A percentile compares a stretch with the other conserved stretches of the same genome.
Conservation (phyloP, 2,113 vertebrate species). For the Cranoglanis bouderius region DNA sequence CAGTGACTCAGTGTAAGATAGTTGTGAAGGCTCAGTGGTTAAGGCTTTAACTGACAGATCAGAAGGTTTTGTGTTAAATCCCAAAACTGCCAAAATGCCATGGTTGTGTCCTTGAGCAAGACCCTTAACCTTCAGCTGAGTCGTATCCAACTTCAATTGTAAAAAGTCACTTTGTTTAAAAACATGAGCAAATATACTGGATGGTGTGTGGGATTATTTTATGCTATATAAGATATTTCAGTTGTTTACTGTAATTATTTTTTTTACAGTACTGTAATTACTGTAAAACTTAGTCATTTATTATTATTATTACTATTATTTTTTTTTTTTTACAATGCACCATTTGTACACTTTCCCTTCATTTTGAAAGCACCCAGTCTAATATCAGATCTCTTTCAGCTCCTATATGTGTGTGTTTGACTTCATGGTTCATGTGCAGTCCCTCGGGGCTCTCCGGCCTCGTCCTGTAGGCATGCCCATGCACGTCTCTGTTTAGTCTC, state of each 20-base stretch:
- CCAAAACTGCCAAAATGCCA: background rate
- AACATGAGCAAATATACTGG: background rate
- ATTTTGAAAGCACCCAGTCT: background rate
- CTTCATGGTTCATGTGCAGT: conserved; percentile 24
- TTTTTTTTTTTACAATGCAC: background rate
- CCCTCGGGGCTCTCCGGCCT: conserved; percentile 32
- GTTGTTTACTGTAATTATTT: background rate
- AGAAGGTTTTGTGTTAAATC: background rate
- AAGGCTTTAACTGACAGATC: background rate
- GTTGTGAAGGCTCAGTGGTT: background rate
- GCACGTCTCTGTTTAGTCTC: conserved; percentile 48
- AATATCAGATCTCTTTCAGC: conserved; percentile 27
- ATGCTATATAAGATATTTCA: background rate
- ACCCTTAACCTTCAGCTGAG: background rate
- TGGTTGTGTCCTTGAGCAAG: background rate
- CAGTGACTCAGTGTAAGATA: background rate
- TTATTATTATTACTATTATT: background rate
- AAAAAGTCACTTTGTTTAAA: background rate
- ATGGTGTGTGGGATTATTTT: background rate
- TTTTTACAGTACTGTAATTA: background rate
- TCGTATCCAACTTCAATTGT: too few relatives aligned
- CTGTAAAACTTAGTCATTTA: background rate
- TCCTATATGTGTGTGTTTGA: conserved; percentile 2
- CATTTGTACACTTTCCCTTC: background rate
- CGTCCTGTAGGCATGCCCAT: conserved; percentile 41